Base-by-base conservation (phyloP, 1,140 invertebrate species). In the Cecropterus lyciades region DNA sequence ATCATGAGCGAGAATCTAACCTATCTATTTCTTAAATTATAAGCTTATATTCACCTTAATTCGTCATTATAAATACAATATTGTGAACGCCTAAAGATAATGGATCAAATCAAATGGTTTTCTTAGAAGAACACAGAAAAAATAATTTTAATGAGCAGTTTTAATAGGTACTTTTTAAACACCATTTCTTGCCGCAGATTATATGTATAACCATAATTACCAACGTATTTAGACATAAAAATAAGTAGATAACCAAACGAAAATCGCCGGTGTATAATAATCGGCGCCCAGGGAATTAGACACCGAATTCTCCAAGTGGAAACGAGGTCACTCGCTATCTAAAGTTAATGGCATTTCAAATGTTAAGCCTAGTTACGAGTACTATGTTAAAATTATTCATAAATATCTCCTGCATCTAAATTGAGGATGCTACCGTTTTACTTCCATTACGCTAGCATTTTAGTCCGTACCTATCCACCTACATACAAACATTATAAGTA, bases 311-410 rank as follows among this genome's bases (percentile, higher is more conserved):
- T 16, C 46, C 57, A 53, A 53, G 24, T 62, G 51, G 42, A 62
- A 72, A 69, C 52, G 67, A 69, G 66, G 70, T 66, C 70, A 72
- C 64, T 68, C 20, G 27, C 20, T 57, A 45, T 57, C 55, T 45
- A 57, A 52, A 57, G 16, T 37, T 40, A 57, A 57, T 15, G 27
- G 55, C 37, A 43, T 57, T 57, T 57, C 55, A 57, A 57, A 57
- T 42, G 17, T 57, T 45, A 40, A 55, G 51, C 33, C 30, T 55
- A 55, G 51, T 55, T 55, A 55, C 30, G 9, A 16, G 16, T 49
- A 33, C 30, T 33, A 17, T 55, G 14, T 11, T 55, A 37, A 55
- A 55, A 40, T 37, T 55, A 55, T 55, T 55, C 51, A 37, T 55
- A 17, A 55, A 40, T 55, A 37, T 55, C 51, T 53, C 51, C 27